Percentiles rank a stretch among this genome's conserved stretches.
These are phyloP conservation scores for Phrynocephalus forsythii DNA, from an alignment of 2,797 vertebrate genomes.

Conservation along the genomic window DNA sequence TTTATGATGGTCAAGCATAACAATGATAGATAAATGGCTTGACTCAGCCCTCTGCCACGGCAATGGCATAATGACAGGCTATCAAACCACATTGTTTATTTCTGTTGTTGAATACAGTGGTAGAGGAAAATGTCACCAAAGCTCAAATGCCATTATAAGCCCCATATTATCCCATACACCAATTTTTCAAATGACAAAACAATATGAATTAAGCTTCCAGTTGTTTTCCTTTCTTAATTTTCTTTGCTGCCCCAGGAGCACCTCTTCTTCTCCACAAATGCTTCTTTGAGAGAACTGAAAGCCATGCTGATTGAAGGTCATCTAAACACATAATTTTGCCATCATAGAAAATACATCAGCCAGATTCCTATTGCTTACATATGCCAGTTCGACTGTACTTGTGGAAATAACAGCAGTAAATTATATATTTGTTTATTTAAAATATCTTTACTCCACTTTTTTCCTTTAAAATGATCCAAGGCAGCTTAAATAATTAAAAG, in stretches of 20 bases:
- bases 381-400: too few species aligned
- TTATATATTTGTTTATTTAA: too few species aligned
- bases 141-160: background rate
- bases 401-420: too few species aligned
- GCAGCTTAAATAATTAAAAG: too few species aligned
- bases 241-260: background rate
- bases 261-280: background rate
- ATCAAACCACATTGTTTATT: background rate
- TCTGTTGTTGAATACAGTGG: background rate
- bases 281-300: background rate
- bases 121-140: conserved; percentile 1
- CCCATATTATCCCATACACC: background rate
- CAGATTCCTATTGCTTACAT: too few species aligned
- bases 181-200: too few species aligned
- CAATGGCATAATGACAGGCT: conserved; percentile 2
- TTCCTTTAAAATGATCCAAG: too few species aligned
- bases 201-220: background rate
- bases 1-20: background rate
- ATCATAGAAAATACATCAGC: background rate
- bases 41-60: background rate
- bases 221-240: background rate
- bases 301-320: background rate
- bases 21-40: background rate
- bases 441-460: too few species aligned
- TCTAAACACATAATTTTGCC: background rate